Base-by-base conservation (phyloP, 2,888 invertebrate species). In the Tridacna gigas region DNA sequence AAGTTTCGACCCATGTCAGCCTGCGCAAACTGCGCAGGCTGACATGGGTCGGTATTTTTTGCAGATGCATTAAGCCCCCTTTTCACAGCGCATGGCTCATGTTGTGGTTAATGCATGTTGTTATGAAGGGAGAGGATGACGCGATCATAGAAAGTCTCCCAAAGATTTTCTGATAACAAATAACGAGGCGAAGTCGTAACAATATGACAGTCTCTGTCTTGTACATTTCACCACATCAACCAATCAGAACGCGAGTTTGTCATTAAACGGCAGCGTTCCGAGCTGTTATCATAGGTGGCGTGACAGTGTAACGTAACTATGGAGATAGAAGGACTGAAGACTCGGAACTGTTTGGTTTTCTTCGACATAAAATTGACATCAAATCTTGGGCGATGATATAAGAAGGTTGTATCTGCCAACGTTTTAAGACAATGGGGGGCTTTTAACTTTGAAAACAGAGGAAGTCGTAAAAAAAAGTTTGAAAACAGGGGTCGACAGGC, bases 231-330 rank as follows among this genome's bases (percentile, higher is more conserved):
- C 18, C 45, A 74, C 66, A 78, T 85, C 85, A 74, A 74, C 85
- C 82, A 85, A 85, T 85, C 82, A 85, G 80, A 85, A 67, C 48
- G 37, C 65, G 73, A 74, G 80, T 80, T 80, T 69, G 82, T 79
- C 73, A 69, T 82, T 67, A 71, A 71, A 22, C 63, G 22, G 26
- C 13, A 22, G 63, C 63, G 63, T n/a, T 71, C 71, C 25, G 71
- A 71, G 51, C 51, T 51, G 71, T 51, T 71, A 71, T 71, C 71
- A 71, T 25, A 71, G 71, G 51, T 71, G 71, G 71, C 71, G 71
- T 71, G 71, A 51, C 71, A 71, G 15, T 45, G 48, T n/a, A 48
- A 26, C 45, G 71, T 71, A 15, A 26, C 51, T 51, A 71, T 47
- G 51, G 71, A 3, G 45, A 71, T 73, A 45, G 83, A 74, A 74